Evolutionary conservation across 2,113 vertebrate species (phyloP).

Genomic region (Synchiropus splendidus): DNA sequence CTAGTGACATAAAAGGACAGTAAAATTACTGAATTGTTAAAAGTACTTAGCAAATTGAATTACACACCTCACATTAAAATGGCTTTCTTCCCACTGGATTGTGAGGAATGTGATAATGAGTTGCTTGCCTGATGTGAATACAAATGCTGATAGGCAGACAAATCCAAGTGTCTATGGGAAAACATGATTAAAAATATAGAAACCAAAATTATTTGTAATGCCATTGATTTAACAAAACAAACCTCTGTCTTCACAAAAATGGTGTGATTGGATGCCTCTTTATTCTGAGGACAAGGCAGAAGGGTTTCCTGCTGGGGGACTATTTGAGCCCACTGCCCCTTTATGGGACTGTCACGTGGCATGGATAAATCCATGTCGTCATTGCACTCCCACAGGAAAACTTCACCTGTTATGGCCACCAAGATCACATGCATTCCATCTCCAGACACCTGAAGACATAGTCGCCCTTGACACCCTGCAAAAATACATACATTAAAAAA

Average conservation of each 20-base stretch:
- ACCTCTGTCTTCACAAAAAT: constrained; percentile 82
- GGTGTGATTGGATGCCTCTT: constrained; percentile 74
- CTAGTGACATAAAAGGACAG: constrained; percentile 40
- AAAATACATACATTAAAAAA: constrained; percentile 7
- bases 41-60: too few relatives aligned
- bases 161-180: constrained; percentile 73
- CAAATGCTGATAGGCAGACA: constrained; percentile 77
- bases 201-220: background rate
- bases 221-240: background rate
- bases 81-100: constrained; percentile 73
- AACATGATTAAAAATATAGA: background rate
- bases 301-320: constrained; percentile 51
- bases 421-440: constrained; percentile 75
- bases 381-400: constrained; percentile 82
- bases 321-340: constrained; percentile 77
- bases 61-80: constrained; percentile 24
- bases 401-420: constrained; percentile 58
- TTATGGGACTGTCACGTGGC: constrained; percentile 45
- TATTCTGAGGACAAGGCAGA: constrained; percentile 75
- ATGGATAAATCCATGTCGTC: constrained; percentile 46
- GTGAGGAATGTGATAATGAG: constrained; percentile 75
- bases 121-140: constrained; percentile 71
- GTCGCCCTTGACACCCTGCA: constrained; percentile 53
- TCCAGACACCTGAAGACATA: constrained; percentile 77
- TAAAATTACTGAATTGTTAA: too few relatives aligned